Percentiles rank a stretch among this genome's conserved stretches.
phyloP scores from a whole-genome alignment of 2,888 invertebrate species.

The Hofmannophila pseudospretella region DNA sequence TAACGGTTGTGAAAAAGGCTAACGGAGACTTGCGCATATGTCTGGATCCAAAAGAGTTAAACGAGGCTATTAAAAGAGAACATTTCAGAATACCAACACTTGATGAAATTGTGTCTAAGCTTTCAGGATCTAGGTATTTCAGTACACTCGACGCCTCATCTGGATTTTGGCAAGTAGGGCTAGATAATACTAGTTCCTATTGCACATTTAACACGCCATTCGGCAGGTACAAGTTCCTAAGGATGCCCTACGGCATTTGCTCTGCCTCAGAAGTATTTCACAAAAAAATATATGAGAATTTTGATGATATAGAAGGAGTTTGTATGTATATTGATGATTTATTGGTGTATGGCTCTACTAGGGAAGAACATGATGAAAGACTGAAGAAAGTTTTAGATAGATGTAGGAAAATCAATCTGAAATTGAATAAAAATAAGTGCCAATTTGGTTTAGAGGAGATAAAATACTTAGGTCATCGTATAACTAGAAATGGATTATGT shows the following conservation, averaged over 20 bases:
- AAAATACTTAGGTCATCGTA: slow-evolving; percentile 11
- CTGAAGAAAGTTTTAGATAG: no score
- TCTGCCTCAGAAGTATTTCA: neutral
- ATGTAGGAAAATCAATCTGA: no score
- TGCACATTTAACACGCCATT: slow-evolving; percentile 4
- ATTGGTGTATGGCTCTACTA: slow-evolving; percentile 5
- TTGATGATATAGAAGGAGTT: slow-evolving; percentile 8
- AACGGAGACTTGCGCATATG: slow-evolving; percentile 12
- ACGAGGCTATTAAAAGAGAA: slow-evolving; percentile 12
- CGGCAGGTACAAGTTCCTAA: neutral
- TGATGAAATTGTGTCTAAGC: slow-evolving; percentile 13
- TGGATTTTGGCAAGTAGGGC: slow-evolving; percentile 9
- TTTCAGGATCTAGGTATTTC: slow-evolving; percentile 10
- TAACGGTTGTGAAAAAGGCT: slow-evolving; percentile 11
- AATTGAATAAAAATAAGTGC: slow-evolving; percentile 12
- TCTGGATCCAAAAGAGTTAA: slow-evolving; percentile 14
- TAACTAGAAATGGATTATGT: slow-evolving; percentile 6
- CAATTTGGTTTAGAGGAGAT: slow-evolving; percentile 8
- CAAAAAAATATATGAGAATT: slow-evolving; percentile 3
- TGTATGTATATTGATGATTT: slow-evolving; percentile 10
- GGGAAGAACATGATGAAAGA: slow-evolving; percentile 7
- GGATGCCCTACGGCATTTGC: neutral
- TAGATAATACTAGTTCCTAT: slow-evolving; percentile 8
- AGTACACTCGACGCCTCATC: slow-evolving; percentile 11
- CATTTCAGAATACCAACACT: slow-evolving; percentile 13